Evolutionary conservation across 30 jellyfish, hydroid and myxozoan species (phyloP).

Genomic region (Aurelia aurita): DNA sequence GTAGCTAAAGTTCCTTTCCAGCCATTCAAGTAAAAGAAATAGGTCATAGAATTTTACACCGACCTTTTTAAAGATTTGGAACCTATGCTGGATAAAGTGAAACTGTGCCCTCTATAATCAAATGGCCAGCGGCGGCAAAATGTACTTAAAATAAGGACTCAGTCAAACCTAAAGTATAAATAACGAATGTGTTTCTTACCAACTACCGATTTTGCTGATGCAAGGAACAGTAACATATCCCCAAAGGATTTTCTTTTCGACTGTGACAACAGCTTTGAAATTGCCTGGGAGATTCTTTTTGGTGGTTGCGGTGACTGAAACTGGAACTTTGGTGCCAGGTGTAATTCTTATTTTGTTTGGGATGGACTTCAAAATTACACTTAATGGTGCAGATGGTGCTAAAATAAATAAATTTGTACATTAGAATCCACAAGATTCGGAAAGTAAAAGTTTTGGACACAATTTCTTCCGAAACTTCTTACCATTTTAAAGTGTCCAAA

Average conservation of each 20-base stretch:
- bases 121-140: too few species aligned
- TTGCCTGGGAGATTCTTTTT: constrained; percentile 1
- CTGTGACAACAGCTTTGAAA: constrained; percentile 20
- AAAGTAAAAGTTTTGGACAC: neutral
- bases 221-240: constrained; percentile 49
- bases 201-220: constrained; percentile 62
- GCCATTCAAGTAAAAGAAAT: too few species aligned
- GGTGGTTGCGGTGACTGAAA: constrained; percentile 23
- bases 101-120: too few species aligned
- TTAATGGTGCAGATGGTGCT: constrained; percentile 1
- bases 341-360: constrained; percentile 42
- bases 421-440: neutral
- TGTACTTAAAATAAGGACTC: too few species aligned
- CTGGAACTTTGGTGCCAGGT: constrained; percentile 45
- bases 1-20: too few species aligned
- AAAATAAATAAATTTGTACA: neutral
- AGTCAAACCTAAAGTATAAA: too few species aligned
- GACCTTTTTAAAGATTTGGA: too few species aligned
- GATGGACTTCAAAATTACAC: neutral
- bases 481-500: too few species aligned
- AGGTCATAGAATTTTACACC: too few species aligned
- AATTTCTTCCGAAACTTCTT: too few species aligned
- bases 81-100: too few species aligned
- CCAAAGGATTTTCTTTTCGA: constrained; percentile 57
- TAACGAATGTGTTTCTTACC: constrained; percentile 34